Percentiles rank a stretch among this genome's conserved stretches.
Evolutionary conservation across 2,888 invertebrate species (phyloP).

Genomic region (Eristalis tenax): DNA sequence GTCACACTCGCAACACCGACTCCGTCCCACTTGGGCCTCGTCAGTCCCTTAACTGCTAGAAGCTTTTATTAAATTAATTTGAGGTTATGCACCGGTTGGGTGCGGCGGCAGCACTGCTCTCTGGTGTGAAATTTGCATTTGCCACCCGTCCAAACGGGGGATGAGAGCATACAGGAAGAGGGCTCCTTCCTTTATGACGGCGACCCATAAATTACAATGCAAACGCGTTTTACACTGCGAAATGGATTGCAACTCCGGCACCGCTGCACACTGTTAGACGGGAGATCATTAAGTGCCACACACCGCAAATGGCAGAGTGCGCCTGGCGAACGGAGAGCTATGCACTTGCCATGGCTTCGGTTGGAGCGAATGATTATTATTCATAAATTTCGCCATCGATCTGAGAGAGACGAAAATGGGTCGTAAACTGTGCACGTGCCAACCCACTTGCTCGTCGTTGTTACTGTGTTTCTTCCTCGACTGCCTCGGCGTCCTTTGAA

Average conservation of each 20-base stretch:
- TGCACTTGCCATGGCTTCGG: slow-evolving; percentile 1
- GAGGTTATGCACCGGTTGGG: slow-evolving; percentile 67
- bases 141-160: background rate
- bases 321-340: background rate
- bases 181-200: slow-evolving; percentile 42
- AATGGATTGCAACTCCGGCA: slow-evolving; percentile 44
- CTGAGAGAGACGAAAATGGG: slow-evolving; percentile 32
- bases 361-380: slow-evolving; percentile 25
- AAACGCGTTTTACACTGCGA: slow-evolving; percentile 26
- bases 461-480: background rate
- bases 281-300: slow-evolving; percentile 34
- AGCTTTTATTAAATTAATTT: slow-evolving; percentile 71
- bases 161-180: slow-evolving; percentile 44
- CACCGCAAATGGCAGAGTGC: background rate
- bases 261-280: slow-evolving; percentile 1
- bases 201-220: slow-evolving; percentile 58
- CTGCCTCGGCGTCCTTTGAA: background rate
- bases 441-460: background rate
- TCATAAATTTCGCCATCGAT: slow-evolving; percentile 44
- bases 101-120: slow-evolving; percentile 39
- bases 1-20: slow-evolving; percentile 38
- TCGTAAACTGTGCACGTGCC: slow-evolving; percentile 39
- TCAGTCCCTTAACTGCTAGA: slow-evolving; percentile 12
- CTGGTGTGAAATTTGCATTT: slow-evolving; percentile 71
- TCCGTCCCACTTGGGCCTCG: background rate